Evolutionary conservation across 2,797 vertebrate species (phyloP).

Genomic region (Sternotherus odoratus): DNA sequence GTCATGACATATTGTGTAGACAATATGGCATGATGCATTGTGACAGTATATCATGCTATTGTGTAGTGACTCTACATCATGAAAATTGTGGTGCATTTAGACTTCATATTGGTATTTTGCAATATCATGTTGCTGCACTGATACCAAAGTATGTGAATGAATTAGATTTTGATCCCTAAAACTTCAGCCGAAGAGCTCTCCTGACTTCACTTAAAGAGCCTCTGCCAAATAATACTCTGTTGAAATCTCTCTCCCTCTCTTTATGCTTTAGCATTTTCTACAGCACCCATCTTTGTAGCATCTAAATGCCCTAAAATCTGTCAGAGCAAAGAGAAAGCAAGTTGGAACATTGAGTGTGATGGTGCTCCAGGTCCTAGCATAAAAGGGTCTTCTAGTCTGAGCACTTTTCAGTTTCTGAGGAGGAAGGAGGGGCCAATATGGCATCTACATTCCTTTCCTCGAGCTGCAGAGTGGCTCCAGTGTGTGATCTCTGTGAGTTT

Average conservation of each 20-base stretch:
- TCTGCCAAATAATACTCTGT: not conserved
- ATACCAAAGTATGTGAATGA: not conserved
- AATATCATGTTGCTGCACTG: not conserved
- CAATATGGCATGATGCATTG: not conserved
- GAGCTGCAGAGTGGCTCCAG: not conserved
- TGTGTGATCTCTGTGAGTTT: not conserved
- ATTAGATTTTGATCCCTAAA: not conserved
- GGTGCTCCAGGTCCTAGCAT: not conserved
- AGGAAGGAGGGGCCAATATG: not conserved
- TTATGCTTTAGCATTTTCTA: conserved; percentile 12
- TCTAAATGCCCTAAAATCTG: conserved; percentile 17
- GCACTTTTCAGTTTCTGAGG: not conserved
- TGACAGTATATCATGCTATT: not conserved
- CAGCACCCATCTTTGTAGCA: not conserved
- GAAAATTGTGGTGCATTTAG: not conserved
- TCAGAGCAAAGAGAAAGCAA: conserved; percentile 7
- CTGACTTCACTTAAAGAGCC: conserved; percentile 10
- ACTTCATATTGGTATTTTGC: not conserved
- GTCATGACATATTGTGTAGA: not conserved
- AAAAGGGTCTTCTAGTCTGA: not conserved
- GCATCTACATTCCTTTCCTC: not conserved
- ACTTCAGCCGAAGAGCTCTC: not conserved
- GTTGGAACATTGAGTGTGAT: not conserved
- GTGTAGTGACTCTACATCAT: not conserved
- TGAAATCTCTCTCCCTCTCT: not conserved